Base-by-base conservation (phyloP, 1,140 invertebrate species). In the Ganaspis sp. region DNA sequence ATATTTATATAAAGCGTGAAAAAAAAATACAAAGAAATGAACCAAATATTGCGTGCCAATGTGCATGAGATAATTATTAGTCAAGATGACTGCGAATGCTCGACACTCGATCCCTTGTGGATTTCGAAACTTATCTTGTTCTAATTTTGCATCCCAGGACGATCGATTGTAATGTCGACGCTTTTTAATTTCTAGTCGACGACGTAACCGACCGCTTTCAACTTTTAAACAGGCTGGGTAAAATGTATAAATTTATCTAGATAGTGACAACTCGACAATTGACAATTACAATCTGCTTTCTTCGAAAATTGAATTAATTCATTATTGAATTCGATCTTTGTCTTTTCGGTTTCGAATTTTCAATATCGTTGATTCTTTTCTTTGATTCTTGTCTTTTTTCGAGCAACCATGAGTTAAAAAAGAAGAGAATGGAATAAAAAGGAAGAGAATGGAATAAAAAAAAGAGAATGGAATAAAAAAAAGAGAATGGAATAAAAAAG, bases 11-110 rank as follows among this genome's bases (percentile, higher is more conserved):
- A 34, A 64, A 49, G 15, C 15, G 19, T 73, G 54, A 71, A 69
- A 79, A 49, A n/a, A n/a, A 38, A 73, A 77, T 69, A 81, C 76
- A 82, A 84, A 64, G 58, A 83, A 77, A 80, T 72, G 81, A 81
- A 86, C 82, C 82, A 86, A 87, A 86, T 82, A 84, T 76, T 74
- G 85, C 80, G 85, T 87, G 87, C 87, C 85, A 87, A 87, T 70
- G 85, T 74, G 85, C 85, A 84, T 82, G 81, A 81, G 76, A 79
- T 85, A 85, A 81, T 78, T 81, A 64, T 85, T 84, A 86, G 79
- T 84, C 77, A 78, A 80, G 78, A 73, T 79, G 45, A 49, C 45
- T 64, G 58, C 26, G 58, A 34, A 64, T 64, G 58, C 58, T 26
- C 23, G 58, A 64, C 58, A 34, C 58, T 29, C 23, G 23, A 29